These are phyloP conservation scores for Drosophila mettleri DNA, from an alignment of 2,888 invertebrate species.

Conservation along the genomic window DNA sequence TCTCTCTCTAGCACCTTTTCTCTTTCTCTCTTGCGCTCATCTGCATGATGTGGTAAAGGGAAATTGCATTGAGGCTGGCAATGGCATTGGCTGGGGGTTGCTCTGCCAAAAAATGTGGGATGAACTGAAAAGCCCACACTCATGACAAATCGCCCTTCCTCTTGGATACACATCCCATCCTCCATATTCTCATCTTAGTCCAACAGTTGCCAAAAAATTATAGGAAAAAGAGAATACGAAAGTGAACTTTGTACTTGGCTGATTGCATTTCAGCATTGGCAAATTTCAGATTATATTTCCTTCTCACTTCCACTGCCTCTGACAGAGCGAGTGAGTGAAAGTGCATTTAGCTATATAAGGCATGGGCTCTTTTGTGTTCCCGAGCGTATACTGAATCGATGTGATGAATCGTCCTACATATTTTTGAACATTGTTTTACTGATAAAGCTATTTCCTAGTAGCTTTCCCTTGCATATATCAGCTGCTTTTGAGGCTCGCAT, in stretches of 20 bases:
- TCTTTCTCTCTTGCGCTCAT: slow-evolving; percentile 36
- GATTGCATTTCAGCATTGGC: slow-evolving; percentile 61
- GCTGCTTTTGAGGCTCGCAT: slow-evolving; percentile 9
- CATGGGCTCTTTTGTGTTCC: slow-evolving; percentile 27
- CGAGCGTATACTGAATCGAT: slow-evolving; percentile 42
- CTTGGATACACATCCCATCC: slow-evolving; percentile 6
- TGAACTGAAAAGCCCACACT: slow-evolving; percentile 41
- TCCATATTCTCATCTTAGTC: slow-evolving; percentile 10
- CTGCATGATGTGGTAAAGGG: slow-evolving; percentile 42
- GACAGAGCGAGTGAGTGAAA: slow-evolving; percentile 63
- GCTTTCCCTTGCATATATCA: slow-evolving; percentile 7
- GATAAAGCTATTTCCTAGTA: not conserved
- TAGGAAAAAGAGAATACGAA: slow-evolving; percentile 34
- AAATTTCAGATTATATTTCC: slow-evolving; percentile 24
- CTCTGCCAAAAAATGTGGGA: slow-evolving; percentile 49
- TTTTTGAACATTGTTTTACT: not conserved
- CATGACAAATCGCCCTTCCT: slow-evolving; percentile 4
- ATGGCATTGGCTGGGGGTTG: slow-evolving; percentile 80
- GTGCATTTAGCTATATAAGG: slow-evolving; percentile 44
- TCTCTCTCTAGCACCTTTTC: not conserved
- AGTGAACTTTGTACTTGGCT: slow-evolving; percentile 76
- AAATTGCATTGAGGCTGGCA: slow-evolving; percentile 82
- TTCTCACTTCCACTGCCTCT: not conserved
- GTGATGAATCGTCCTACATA: slow-evolving; percentile 22
- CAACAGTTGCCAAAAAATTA: slow-evolving; percentile 69